Evolutionary conservation across 1,140 invertebrate species (phyloP), one percentile per base, ranked within the genome.

Genomic region (Rhynchophorus ferrugineus): DNA sequence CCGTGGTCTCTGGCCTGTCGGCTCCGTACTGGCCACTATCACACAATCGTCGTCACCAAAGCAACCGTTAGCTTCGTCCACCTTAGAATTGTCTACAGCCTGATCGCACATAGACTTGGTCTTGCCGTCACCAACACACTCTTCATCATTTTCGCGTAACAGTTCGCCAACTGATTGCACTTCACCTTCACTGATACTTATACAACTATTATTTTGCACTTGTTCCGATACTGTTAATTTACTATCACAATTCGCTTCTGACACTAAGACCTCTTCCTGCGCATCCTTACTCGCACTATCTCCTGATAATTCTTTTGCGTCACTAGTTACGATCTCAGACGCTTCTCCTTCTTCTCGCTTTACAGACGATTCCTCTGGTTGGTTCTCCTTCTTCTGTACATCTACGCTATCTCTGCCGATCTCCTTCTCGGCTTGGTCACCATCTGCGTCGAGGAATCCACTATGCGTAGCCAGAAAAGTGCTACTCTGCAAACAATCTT

Each of bases 11-110:
- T 29, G 13, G 5, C 9, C 35, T 13, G 42, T 41, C 17, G 43
- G 18, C 16, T 50, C 39, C 20, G 52, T 37, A 18, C 51, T 54
- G 29, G 56, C 56, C 70, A 75, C 73, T 70, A 74, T 76, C 69
- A 73, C 73, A 69, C 73, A 73, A 66, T 74, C 73, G 65, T 75
- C 73, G 67, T 75, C 72, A 42, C 47, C 72, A 69, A 68, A 71
- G 66, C 72, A 67, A 70, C 71, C 70, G 67, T 72, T 70, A 65
- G 71, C 70, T 67, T 44, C 43, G 41, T 51, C 37, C 19, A 29
- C 29, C 22, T 22, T 35, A 39, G 42, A 16, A 13, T 29, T 18
- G 41, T 44, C 9, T 39, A 37, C 33, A 16, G 22, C 29, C 21
- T 44, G 43, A 24, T 44, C 43, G 17, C 22, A 44, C 51, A 54